These are phyloP conservation scores for Semnornis frantzii DNA, from an alignment of 2,113 vertebrate genomes.

Conservation along the genomic window DNA sequence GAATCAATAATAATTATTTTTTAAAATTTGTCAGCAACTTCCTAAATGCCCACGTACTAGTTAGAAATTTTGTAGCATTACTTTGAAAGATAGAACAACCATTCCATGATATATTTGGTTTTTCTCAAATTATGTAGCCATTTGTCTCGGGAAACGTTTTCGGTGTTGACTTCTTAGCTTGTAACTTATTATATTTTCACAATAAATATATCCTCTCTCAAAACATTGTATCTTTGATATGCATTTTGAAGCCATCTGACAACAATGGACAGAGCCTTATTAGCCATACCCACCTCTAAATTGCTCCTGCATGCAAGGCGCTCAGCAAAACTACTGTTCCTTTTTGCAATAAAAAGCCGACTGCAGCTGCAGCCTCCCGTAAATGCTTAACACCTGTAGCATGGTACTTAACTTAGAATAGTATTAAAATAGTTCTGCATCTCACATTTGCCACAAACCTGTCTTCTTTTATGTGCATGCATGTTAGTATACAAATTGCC, in stretches of 20 bases:
- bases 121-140: background rate
- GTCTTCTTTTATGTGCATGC: constrained; percentile 71
- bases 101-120: background rate
- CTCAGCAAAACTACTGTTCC: background rate
- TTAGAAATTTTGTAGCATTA: background rate
- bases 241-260: background rate
- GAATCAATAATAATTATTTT: background rate
- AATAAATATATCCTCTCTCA: background rate
- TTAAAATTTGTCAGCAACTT: background rate
- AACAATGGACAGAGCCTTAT: background rate
- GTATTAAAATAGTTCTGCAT: constrained; percentile 69
- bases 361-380: constrained; percentile 22
- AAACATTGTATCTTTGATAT: background rate
- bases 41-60: background rate
- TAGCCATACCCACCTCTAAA: background rate
- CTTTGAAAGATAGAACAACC: background rate
- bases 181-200: background rate
- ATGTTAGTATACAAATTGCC: constrained; percentile 85
- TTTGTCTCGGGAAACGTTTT: background rate
- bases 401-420: constrained; percentile 54
- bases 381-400: constrained; percentile 69
- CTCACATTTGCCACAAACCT: constrained; percentile 71
- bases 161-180: background rate
- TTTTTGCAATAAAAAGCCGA: constrained; percentile 1
- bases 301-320: background rate